These are phyloP conservation scores for Ditula angustiorana DNA, from an alignment of 2,888 invertebrate species.

Conservation along the genomic window DNA sequence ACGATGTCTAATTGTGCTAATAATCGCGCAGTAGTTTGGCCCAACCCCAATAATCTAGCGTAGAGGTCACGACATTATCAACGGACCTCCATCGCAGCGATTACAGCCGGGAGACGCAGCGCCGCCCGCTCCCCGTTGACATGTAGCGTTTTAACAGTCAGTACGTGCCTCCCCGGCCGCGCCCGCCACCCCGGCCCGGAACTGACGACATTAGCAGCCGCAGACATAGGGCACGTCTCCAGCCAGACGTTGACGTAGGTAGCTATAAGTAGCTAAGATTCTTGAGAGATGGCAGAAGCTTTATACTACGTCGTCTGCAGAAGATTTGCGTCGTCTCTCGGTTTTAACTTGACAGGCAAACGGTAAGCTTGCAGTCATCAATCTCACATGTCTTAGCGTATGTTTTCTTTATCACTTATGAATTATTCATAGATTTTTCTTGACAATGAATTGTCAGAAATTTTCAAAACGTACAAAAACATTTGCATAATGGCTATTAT, in stretches of 20 bases:
- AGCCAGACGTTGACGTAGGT: constrained; percentile 74
- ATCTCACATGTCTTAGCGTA: constrained; percentile 22
- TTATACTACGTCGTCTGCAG: constrained; percentile 25
- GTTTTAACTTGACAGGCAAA: constrained; percentile 37
- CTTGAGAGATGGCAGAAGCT: constrained; percentile 26
- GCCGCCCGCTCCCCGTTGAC: constrained; percentile 73
- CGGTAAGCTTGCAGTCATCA: constrained; percentile 37
- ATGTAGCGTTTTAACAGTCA: constrained; percentile 84
- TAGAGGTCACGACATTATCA: constrained; percentile 80
- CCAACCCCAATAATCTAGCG: constrained; percentile 45
- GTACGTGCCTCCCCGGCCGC: constrained; percentile 70
- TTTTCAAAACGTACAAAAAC: constrained; percentile 31
- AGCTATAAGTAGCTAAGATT: constrained; percentile 57
- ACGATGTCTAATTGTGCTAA: constrained; percentile 40
- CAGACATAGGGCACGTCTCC: constrained; percentile 81
- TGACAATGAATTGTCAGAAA: constrained; percentile 34
- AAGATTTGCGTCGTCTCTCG: constrained; percentile 29
- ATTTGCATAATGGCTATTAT: constrained; percentile 37
- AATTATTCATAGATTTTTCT: constrained; percentile 33
- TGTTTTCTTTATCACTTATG: constrained; percentile 27
- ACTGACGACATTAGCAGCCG: constrained; percentile 84
- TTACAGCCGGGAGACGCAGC: constrained; percentile 64
- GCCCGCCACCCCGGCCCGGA: constrained; percentile 56
- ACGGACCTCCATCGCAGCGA: constrained; percentile 67
- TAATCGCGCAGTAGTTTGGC: constrained; percentile 52